Evolutionary conservation across 2,797 vertebrate species (phyloP), one percentile per base, ranked within the genome.

Genomic region (Bucorvus abyssinicus): DNA sequence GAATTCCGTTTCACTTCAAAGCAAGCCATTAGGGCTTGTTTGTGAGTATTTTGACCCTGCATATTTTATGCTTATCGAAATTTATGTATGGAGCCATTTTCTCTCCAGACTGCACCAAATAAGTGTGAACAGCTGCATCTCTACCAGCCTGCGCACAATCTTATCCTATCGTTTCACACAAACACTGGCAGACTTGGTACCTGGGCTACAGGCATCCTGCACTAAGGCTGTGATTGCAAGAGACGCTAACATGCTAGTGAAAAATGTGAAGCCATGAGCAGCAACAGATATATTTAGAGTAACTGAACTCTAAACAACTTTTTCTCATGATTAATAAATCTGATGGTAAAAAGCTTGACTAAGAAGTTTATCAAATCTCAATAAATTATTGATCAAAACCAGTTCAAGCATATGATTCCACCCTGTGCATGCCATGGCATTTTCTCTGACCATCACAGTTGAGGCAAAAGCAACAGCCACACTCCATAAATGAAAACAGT

Each of bases 1-100:
- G 57, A 96, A 95, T 87, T 94, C 82, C 91, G 80, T 42, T 95
- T 90, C 70, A 92, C 84, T 95, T 97, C 84, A 95, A 95, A 96
- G 83, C 47, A 90, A 92, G 64, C 55, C 79, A 90, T 90, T 73
- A 76, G 6, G 36, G 26, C 76, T 95, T 95, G 78, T 76, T 97
- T 84, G 32, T 70, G 80, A 89, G 40, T 68, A 57, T 80, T 91
- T 93, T 95, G 67, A 85, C 93, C 74, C 68, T 81, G 36, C 67
- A 30, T 71, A 90, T 42, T 92, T 94, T 53, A 75, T 60, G 74
- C 20, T 79, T 95, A n/a, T 55, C 61, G 85, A 77, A 82, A 87
- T 44, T 86, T 55, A 73, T 56, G 84, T 64, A 13, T 36, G 36
- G 17, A 87, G 56, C 22, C 52, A 30, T 73, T 94, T 92, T 87